A percentile compares a stretch with the other conserved stretches of the same genome.
These are phyloP conservation scores for Sarotherodon lohbergeri DNA, from an alignment of 2,113 vertebrate genomes.

Conservation along the genomic window DNA sequence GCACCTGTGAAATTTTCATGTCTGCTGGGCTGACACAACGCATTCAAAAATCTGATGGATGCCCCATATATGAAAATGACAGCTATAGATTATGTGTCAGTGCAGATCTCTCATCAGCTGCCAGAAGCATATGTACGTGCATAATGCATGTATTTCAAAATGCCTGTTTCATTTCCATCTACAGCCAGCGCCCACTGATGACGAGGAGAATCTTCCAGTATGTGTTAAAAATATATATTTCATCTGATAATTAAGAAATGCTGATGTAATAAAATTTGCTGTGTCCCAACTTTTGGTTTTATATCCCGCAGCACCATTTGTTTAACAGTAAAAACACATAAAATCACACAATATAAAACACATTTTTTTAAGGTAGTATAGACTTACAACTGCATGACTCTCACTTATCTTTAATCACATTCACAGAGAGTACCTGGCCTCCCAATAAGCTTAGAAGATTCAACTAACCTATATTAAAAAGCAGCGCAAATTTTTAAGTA, in stretches of 20 bases:
- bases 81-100: not conserved
- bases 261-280: rapidly evolving
- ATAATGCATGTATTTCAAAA: not conserved
- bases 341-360: not conserved
- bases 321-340: not conserved
- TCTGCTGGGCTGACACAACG: not conserved
- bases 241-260: not conserved
- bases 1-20: not conserved
- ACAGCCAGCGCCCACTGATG: not conserved
- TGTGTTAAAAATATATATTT: not conserved
- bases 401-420: not conserved
- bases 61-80: not conserved
- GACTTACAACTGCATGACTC: not conserved
- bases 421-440: not conserved
- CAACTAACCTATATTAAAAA: not conserved
- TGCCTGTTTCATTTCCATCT: not conserved
- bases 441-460: not conserved
- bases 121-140: not conserved
- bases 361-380: not conserved
- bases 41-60: not conserved
- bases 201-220: not conserved
- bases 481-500: not conserved
- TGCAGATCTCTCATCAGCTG: not conserved
- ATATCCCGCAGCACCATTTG: not conserved
- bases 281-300: not conserved